These are phyloP conservation scores for Dendronephthya gigantea DNA, from an alignment of 64 coral and sea anemone genomes.

Conservation along the genomic window DNA sequence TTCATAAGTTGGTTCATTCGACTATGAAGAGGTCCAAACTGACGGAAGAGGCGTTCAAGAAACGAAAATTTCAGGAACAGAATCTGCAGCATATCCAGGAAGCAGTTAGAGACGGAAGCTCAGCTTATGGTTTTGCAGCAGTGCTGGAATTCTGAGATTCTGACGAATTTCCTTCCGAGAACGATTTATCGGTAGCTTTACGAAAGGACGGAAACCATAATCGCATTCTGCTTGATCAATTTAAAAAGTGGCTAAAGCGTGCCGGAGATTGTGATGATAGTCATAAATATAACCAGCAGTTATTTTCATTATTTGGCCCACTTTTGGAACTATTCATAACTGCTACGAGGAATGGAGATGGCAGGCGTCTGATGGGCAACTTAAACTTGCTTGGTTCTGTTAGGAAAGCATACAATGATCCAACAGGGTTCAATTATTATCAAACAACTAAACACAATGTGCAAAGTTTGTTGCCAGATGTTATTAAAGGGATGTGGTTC, in stretches of 20 bases:
- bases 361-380: neutral
- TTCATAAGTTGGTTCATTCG: neutral
- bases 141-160: neutral
- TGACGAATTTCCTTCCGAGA: neutral
- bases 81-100: neutral
- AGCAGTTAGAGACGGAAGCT: neutral
- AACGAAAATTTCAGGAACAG: constrained; percentile 2
- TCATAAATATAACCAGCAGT: neutral
- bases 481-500: constrained; percentile 12
- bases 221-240: neutral
- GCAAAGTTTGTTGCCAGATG: neutral
- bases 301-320: neutral
- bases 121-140: neutral
- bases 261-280: neutral
- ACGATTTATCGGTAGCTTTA: neutral
- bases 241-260: neutral
- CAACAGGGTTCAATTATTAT: neutral
- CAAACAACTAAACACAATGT: neutral
- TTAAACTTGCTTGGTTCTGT: constrained; percentile 10
- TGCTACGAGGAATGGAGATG: neutral
- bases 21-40: neutral
- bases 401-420: neutral
- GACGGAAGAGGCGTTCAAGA: neutral
- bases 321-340: neutral
- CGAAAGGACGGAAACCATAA: constrained; percentile 8